Conservation (phyloP, 2,888 invertebrate genomes). For the Andrena camellia region DNA sequence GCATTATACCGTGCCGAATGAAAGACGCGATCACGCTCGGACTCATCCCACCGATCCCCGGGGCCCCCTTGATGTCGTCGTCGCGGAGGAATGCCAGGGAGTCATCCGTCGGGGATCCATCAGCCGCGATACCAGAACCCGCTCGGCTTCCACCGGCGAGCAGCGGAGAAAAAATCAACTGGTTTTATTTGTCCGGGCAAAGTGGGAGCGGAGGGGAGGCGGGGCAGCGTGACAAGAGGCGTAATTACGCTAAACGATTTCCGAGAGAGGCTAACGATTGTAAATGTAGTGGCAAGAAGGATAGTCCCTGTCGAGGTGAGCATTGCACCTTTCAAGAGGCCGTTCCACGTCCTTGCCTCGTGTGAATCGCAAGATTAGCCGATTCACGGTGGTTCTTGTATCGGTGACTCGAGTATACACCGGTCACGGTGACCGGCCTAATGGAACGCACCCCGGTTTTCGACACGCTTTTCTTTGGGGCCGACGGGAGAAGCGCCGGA, state of each 20-base stretch:
- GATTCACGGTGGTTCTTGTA: conserved; percentile 63
- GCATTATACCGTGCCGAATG: conserved; percentile 62
- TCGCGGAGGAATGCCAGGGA: conserved; percentile 63
- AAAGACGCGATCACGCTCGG: conserved; percentile 20
- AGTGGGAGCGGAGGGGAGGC: conserved; percentile 15
- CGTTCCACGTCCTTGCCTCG: conserved; percentile 74
- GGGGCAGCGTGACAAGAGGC: conserved; percentile 73
- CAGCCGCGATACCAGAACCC: conserved; percentile 52
- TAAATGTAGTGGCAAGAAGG: conserved; percentile 71
- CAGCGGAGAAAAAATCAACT: conserved; percentile 60
- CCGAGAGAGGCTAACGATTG: conserved; percentile 74
- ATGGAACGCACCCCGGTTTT: conserved; percentile 41
- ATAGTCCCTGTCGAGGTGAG: conserved; percentile 52
- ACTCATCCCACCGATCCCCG: conserved; percentile 47
- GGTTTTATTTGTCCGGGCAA: conserved; percentile 62
- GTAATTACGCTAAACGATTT: conserved; percentile 78
- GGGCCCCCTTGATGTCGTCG: conserved; percentile 57
- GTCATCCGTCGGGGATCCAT: conserved; percentile 72
- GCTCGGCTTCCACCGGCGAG: conserved; percentile 11
- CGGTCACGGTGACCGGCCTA: conserved; percentile 27
- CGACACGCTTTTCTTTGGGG: conserved; percentile 48
- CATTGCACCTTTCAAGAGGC: conserved; percentile 67
- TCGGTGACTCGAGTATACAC: conserved; percentile 50
- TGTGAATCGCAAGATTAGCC: conserved; percentile 73
- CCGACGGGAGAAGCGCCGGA: neutral